Evolutionary conservation across 1,140 invertebrate species (phyloP).

Genomic region (Scylla paramamosain): DNA sequence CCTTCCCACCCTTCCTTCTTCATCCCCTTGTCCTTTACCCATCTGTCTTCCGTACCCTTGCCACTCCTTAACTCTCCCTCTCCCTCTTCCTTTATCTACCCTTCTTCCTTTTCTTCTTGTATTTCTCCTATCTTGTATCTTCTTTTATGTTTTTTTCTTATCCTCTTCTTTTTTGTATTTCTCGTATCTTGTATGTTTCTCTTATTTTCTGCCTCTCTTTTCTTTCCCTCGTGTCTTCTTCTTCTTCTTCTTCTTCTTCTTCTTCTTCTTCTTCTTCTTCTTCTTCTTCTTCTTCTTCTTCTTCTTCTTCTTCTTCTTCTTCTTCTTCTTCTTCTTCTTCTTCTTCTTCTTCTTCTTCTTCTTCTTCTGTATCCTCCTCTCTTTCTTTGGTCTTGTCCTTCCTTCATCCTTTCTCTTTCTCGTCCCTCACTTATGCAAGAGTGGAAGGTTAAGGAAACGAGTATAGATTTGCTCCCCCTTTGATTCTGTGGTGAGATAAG

Average conservation of each 20-base stretch:
- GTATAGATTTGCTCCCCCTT: too few relatives aligned
- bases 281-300: neutral
- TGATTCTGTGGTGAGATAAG: too few relatives aligned
- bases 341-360: neutral
- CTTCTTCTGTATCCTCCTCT: neutral
- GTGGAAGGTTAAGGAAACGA: too few relatives aligned
- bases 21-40: too few relatives aligned
- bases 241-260: neutral
- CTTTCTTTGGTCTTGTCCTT: neutral
- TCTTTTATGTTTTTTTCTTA: neutral
- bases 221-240: neutral
- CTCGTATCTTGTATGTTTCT: neutral
- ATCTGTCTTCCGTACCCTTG: too few relatives aligned
- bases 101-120: neutral
- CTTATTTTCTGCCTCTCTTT: too few relatives aligned
- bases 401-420: neutral
- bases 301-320: neutral
- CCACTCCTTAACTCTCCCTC: neutral
- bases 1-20: too few relatives aligned
- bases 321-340: neutral
- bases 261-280: neutral
- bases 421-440: too few relatives aligned
- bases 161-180: neutral
- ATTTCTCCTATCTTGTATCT: neutral
- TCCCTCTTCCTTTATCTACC: neutral